Evolutionary conservation across 2,113 vertebrate genomes (phyloP).

Genomic region (Passer domesticus): DNA sequence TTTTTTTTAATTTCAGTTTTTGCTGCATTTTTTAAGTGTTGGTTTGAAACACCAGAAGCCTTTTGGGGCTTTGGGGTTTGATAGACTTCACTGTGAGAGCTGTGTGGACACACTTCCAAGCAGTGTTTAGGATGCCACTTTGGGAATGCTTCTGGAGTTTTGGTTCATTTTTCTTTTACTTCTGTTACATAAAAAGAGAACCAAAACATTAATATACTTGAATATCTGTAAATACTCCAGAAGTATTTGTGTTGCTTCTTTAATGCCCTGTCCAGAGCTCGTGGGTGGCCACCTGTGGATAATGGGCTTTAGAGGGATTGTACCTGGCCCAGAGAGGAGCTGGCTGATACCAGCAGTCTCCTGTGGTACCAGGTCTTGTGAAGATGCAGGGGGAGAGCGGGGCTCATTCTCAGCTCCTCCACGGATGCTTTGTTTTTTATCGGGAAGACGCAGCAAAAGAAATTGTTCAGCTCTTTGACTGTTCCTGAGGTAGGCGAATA

Average conservation of each 20-base stretch:
- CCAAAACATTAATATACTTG: neutral
- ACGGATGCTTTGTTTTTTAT: neutral
- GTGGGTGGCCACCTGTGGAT: neutral
- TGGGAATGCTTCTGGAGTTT: fast-evolving
- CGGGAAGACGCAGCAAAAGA: neutral
- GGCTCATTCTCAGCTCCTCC: neutral
- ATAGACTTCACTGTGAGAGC: neutral
- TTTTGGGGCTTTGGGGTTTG: neutral
- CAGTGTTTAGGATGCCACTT: neutral
- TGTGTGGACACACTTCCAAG: neutral
- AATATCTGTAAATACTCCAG: neutral
- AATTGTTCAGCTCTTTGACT: neutral
- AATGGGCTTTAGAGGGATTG: neutral
- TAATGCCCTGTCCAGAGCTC: neutral
- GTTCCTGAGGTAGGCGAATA: neutral
- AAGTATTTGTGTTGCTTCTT: neutral
- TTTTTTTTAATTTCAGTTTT: neutral
- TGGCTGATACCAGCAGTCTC: neutral
- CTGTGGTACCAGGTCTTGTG: neutral
- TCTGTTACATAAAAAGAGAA: neutral
- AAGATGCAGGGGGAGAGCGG: neutral
- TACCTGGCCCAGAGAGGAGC: neutral
- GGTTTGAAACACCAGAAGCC: neutral
- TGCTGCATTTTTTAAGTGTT: neutral
- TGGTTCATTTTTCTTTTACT: neutral